Conservation (phyloP, 1,140 invertebrate genomes). For the Lucilia sericata region DNA sequence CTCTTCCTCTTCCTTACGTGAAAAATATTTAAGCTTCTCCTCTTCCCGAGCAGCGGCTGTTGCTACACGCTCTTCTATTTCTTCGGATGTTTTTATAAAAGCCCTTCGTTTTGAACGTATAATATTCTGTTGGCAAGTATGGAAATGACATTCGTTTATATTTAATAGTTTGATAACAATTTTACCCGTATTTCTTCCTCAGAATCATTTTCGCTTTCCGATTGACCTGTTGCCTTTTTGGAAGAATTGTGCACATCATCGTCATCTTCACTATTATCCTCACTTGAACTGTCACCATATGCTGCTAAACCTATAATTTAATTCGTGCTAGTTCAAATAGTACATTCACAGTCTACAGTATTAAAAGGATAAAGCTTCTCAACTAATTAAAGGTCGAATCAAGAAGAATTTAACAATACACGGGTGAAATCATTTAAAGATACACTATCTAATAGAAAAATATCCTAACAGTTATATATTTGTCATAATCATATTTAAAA, state of each 20-base stretch:
- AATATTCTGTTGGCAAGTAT: slow-evolving; percentile 47
- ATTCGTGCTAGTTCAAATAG: background rate
- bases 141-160: background rate
- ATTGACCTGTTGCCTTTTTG: slow-evolving; percentile 33
- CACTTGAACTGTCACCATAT: slow-evolving; percentile 64
- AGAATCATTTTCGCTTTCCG: slow-evolving; percentile 52
- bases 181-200: slow-evolving; percentile 62
- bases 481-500: too few relatives aligned
- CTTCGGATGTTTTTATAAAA: slow-evolving; percentile 59
- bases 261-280: slow-evolving; percentile 52
- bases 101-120: slow-evolving; percentile 56
- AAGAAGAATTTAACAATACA: too few relatives aligned
- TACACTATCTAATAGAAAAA: too few relatives aligned
- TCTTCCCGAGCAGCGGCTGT: slow-evolving; percentile 57
- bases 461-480: too few relatives aligned
- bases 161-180: background rate
- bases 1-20: slow-evolving; percentile 52
- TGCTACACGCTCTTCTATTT: slow-evolving; percentile 62
- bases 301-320: slow-evolving; percentile 66
- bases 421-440: too few relatives aligned
- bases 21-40: slow-evolving; percentile 55
- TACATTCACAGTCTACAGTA: background rate
- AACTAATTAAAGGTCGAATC: too few relatives aligned
- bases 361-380: too few relatives aligned
- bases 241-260: slow-evolving; percentile 49